A percentile compares a stretch with the other conserved stretches of the same genome.
These are phyloP conservation scores for Tineola bisselliella DNA, from an alignment of 2,888 invertebrate genomes.

Conservation along the genomic window DNA sequence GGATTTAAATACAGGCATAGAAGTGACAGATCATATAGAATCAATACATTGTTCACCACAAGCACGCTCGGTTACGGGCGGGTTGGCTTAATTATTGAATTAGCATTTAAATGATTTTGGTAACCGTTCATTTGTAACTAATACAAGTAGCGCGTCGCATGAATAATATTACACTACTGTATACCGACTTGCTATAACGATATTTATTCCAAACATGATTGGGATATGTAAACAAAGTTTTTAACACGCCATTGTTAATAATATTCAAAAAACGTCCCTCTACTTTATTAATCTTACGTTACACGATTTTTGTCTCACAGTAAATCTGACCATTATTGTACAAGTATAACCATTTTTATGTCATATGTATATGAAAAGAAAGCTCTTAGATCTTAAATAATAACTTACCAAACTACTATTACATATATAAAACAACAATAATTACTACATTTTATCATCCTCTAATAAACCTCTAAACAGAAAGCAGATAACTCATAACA, in stretches of 20 bases:
- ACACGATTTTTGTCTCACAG: not conserved
- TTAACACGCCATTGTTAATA: not conserved
- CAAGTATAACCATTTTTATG: too few species aligned
- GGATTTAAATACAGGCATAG: not conserved
- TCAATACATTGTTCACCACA: constrained; percentile 18
- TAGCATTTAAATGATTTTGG: constrained; percentile 70
- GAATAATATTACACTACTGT: constrained; percentile 39
- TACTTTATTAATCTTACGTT: not conserved
- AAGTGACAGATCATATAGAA: not conserved
- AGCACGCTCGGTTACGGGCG: constrained; percentile 47
- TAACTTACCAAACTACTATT: too few species aligned
- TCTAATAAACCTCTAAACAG: too few species aligned
- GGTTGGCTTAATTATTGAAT: constrained; percentile 66
- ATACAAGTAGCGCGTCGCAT: constrained; percentile 64
- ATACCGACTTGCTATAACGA: not conserved
- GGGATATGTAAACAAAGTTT: constrained; percentile 2
- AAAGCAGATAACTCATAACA: not conserved
- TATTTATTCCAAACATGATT: not conserved
- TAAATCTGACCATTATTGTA: not conserved
- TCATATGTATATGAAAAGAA: too few species aligned
- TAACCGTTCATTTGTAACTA: constrained; percentile 70
- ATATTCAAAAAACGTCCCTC: not conserved
- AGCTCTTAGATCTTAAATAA: too few species aligned
- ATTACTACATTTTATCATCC: too few species aligned
- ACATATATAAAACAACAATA: too few species aligned